These are phyloP conservation scores for Nautilus pompilius DNA, from an alignment of 1,140 invertebrate species.

Conservation along the genomic window DNA sequence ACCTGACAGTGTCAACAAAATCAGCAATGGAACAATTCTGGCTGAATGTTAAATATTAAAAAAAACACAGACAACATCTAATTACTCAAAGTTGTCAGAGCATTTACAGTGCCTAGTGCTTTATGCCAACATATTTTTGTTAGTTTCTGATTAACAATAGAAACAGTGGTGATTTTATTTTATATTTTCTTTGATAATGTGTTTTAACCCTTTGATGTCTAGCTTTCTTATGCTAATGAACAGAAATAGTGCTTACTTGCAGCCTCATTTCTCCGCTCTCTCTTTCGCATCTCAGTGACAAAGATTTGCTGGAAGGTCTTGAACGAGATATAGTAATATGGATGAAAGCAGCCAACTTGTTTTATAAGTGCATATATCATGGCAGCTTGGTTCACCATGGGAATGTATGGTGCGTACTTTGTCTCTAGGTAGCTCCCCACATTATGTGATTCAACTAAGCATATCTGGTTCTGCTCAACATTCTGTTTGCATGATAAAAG, in stretches of 20 bases:
- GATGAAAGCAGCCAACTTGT: slow-evolving; percentile 35
- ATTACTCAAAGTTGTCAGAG: no score
- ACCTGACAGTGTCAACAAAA: no score
- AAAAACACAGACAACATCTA: no score
- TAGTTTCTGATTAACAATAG: no score
- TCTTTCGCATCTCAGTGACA: slow-evolving; percentile 26
- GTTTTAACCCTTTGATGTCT: no score
- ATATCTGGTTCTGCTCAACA: slow-evolving; percentile 37
- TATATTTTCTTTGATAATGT: no score
- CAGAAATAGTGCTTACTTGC: slow-evolving; percentile 27
- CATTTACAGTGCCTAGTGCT: no score
- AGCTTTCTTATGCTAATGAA: not conserved
- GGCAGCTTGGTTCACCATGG: slow-evolving; percentile 42
- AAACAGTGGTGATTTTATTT: no score
- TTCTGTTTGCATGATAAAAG: slow-evolving; percentile 43
- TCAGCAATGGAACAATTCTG: no score
- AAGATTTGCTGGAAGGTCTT: slow-evolving; percentile 46
- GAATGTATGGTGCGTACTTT: slow-evolving; percentile 45
- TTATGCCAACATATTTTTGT: no score
- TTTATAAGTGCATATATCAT: slow-evolving; percentile 47
- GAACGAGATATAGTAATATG: slow-evolving; percentile 47
- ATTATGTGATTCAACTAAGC: slow-evolving; percentile 47
- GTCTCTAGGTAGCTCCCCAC: slow-evolving; percentile 47
- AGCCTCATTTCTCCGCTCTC: slow-evolving; percentile 48
- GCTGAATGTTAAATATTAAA: no score